phyloP scores from a whole-genome alignment of 1,140 invertebrate species.

The Anoplophora glabripennis region DNA sequence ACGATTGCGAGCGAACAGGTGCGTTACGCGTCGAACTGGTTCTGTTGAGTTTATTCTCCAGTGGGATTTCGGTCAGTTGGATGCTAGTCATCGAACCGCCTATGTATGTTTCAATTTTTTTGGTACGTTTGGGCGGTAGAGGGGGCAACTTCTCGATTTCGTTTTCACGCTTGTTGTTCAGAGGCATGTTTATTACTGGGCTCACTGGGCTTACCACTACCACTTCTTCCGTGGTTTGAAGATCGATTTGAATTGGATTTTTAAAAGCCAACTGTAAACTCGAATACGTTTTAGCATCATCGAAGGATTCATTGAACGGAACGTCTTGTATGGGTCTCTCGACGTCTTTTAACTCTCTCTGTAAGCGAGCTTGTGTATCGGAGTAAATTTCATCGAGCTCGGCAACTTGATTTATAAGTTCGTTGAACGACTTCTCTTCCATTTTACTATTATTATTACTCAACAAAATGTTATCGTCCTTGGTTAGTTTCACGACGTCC shows the following conservation, averaged over 20 bases:
- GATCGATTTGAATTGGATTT: conserved; percentile 65
- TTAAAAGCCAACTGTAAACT: conserved; percentile 83
- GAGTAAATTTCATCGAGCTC: conserved; percentile 75
- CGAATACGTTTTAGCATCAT: conserved; percentile 74
- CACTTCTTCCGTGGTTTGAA: conserved; percentile 20
- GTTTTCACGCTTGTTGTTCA: conserved; percentile 50
- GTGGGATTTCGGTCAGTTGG: conserved; percentile 19
- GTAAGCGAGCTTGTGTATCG: conserved; percentile 47
- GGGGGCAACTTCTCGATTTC: conserved; percentile 68
- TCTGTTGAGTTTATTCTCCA: not conserved
- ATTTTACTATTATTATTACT: conserved; percentile 35
- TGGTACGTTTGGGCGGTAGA: conserved; percentile 72
- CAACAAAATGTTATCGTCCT: conserved; percentile 13
- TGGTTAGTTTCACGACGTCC: conserved; percentile 33
- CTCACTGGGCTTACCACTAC: conserved; percentile 44
- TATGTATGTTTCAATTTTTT: conserved; percentile 56
- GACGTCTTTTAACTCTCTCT: conserved; percentile 24
- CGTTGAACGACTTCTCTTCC: conserved; percentile 62
- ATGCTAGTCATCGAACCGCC: conserved; percentile 25
- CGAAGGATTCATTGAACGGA: conserved; percentile 61
- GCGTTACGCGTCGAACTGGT: conserved; percentile 18
- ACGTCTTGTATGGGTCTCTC: conserved; percentile 41
- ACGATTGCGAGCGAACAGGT: conserved; percentile 31
- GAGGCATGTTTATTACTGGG: conserved; percentile 18
- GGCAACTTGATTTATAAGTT: conserved; percentile 67